A percentile compares a stretch with the other conserved stretches of the same genome.
phyloP scores from a whole-genome alignment of 1,140 invertebrate genomes.

The Grapholita molesta region DNA sequence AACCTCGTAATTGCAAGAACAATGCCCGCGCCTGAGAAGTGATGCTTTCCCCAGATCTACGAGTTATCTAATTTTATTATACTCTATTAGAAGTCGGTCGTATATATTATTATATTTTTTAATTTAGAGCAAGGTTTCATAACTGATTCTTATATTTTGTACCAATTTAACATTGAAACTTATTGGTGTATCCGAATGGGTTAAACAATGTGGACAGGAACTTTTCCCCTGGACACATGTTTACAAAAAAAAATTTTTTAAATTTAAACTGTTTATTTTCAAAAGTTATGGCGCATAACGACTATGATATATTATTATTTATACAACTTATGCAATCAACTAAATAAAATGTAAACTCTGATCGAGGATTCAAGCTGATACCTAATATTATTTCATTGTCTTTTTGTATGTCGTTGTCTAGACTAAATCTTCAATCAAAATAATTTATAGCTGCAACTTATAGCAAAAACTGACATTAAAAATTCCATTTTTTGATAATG shows the following conservation, averaged over 20 bases:
- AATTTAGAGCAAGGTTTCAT: background rate
- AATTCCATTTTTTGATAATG: background rate
- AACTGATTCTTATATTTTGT: background rate
- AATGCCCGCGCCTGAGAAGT: conserved; percentile 12
- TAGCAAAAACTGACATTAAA: background rate
- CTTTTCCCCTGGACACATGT: too few relatives aligned
- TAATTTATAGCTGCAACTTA: background rate
- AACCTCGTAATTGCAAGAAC: conserved; percentile 6
- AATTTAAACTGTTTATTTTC: too few relatives aligned
- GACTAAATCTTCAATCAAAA: background rate
- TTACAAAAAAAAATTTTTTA: too few relatives aligned
- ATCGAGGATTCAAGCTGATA: too few relatives aligned
- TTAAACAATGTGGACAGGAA: too few relatives aligned
- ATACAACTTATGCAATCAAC: too few relatives aligned
- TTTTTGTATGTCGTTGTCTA: background rate
- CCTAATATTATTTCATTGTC: background rate
- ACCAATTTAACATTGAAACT: too few relatives aligned
- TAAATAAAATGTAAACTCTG: too few relatives aligned
- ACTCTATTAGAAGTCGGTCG: background rate
- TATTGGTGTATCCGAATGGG: background rate
- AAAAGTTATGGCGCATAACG: too few relatives aligned
- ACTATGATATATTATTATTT: too few relatives aligned
- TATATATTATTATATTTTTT: background rate
- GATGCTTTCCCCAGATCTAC: conserved; percentile 13
- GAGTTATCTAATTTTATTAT: conserved; percentile 17